Base-by-base conservation (phyloP, 2,888 invertebrate genomes). In the Xylota sylvarum region DNA sequence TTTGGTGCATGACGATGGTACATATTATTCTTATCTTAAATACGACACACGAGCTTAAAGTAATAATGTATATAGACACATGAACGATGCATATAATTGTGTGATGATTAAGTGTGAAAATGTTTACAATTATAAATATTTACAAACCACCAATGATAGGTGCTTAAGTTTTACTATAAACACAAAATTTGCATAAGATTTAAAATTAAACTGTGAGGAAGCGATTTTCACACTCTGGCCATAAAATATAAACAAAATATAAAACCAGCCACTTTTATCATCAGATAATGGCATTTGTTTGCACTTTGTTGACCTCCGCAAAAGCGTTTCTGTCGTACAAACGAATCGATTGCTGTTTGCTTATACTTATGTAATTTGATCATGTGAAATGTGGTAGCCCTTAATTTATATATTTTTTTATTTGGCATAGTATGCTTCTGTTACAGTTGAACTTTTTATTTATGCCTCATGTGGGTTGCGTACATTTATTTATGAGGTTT, bases 1-100 rank as follows among this genome's bases (percentile, higher is more conserved):
- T 12, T 43, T 43, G 46, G 46, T 46, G 67, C 67, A 56, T 67
- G 48, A 67, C 37, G 37, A 35, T 56, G 6, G 32, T 35, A 23
- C 19, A 5, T 23, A 48, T 50, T 50, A 23, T 50, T 10, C 4
- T 50, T 50, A 19, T 50, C 19, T 50, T 23, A 23, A 50, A 5
- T 50, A 50, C 4, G 10, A 23, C 5, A 48, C 2, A 50, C n/a
- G 43, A 50, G 19, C 5, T 46, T 19, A 12, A 1, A 23, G 23
- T 1, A 9, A 50, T 50, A 23, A 4, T 50, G 5, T 5, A 23
- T 23, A 10, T 7, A 19, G 17, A 14, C 14, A 14, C 5, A 43
- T 4, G 14, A 43, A 40, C n/a, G 43, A 43, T 12, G 40, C 35
- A 35, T 40, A 43, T 43, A 43, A 43, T n/a, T 40, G 4, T 10